Conservation (phyloP, 2,113 vertebrate genomes). For the Oxygymnocypris stewartii region DNA sequence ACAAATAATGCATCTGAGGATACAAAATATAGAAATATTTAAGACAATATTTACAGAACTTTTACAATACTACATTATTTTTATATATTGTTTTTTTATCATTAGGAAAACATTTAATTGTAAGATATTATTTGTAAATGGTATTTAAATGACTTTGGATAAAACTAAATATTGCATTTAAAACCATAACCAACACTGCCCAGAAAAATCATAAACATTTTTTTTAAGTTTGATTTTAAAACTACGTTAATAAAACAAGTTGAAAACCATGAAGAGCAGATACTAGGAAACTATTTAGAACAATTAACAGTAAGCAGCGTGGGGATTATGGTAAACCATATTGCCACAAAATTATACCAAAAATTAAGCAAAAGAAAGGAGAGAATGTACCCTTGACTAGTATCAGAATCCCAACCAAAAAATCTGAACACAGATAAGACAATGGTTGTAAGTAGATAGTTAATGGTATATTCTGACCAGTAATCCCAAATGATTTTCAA, state of each 20-base stretch:
- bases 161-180: slow-evolving; percentile 78
- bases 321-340: slow-evolving; percentile 31
- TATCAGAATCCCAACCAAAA: slow-evolving; percentile 30
- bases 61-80: slow-evolving; percentile 85
- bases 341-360: background rate
- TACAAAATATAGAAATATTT: slow-evolving; percentile 98
- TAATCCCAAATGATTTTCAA: slow-evolving; percentile 36
- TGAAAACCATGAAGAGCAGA: slow-evolving; percentile 71
- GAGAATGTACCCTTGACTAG: slow-evolving; percentile 23
- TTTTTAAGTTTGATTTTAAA: slow-evolving; percentile 63
- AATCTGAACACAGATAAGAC: background rate
- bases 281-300: slow-evolving; percentile 68
- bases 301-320: slow-evolving; percentile 63
- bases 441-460: slow-evolving; percentile 2
- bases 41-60: slow-evolving; percentile 97
- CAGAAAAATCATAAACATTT: slow-evolving; percentile 61
- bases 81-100: slow-evolving; percentile 70
- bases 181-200: slow-evolving; percentile 79
- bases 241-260: slow-evolving; percentile 74
- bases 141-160: slow-evolving; percentile 62
- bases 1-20: slow-evolving; percentile 85
- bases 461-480: slow-evolving; percentile 21
- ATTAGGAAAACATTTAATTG: slow-evolving; percentile 76
- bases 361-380: slow-evolving; percentile 23
- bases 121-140: slow-evolving; percentile 68